These are phyloP conservation scores for Lagorchestes hirsutus DNA, from an alignment of 2,797 vertebrate species.

Conservation along the genomic window DNA sequence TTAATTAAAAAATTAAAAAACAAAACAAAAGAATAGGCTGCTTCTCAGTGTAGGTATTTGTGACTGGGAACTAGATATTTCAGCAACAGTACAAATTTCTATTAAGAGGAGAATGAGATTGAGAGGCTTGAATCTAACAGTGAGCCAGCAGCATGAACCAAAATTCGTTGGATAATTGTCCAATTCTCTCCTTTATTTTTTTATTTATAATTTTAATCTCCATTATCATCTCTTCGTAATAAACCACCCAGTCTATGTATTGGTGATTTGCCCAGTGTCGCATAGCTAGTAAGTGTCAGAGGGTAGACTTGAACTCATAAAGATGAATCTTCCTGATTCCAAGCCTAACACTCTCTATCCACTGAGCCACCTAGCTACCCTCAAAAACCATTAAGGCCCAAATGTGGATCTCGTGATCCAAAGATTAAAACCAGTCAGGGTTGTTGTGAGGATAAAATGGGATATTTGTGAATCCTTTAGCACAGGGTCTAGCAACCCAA, in stretches of 20 bases:
- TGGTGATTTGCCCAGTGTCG: not conserved
- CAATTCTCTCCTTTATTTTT: not conserved
- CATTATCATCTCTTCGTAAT: not conserved
- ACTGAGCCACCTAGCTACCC: not conserved
- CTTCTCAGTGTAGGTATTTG: constrained; percentile 48
- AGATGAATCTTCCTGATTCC: not conserved
- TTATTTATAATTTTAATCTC: fast-evolving
- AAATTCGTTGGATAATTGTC: not conserved
- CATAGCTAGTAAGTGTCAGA: not conserved
- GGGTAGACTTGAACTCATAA: not conserved
- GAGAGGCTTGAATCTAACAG: not conserved
- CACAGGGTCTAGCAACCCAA: not conserved
- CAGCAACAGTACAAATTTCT: constrained; percentile 50
- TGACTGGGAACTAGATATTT: constrained; percentile 70
- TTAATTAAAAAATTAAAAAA: no score
- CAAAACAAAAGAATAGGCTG: constrained; percentile 16
- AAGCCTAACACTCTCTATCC: not conserved
- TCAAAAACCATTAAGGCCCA: not conserved
- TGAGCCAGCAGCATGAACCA: not conserved
- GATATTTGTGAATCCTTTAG: not conserved
- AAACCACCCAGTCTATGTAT: not conserved
- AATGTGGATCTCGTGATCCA: not conserved
- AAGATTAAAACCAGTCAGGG: not conserved
- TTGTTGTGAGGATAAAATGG: not conserved
- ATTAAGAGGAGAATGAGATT: constrained; percentile 14